Base-by-base conservation (phyloP, 2,888 invertebrate species). In the Diabrotica balteata region DNA sequence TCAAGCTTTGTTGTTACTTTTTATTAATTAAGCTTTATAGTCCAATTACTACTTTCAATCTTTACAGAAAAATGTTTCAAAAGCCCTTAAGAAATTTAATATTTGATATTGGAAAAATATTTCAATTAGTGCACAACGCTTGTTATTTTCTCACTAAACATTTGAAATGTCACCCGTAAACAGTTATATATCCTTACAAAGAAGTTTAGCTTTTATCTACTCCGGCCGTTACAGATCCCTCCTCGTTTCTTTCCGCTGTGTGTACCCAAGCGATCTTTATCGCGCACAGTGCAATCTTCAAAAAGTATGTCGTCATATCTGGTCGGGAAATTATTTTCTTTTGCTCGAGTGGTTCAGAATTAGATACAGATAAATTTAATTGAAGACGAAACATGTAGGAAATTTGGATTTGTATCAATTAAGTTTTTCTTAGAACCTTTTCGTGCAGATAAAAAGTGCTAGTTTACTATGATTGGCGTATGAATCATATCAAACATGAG, bases 211-310 rank as follows among this genome's bases (percentile, higher is more conserved):
- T 54, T 54, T 54, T 54, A 43, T 42, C 44, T 11, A n/a, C n/a
- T n/a, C 7, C 3, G 43, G 11, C 32, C 8, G 42, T n/a, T 54
- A 54, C 43, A 43, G 43, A 42, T 43, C 63, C 46, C 55, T 47
- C 46, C 55, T 11, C 42, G 47, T 32, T 32, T 70, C 64, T 66
- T 74, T 66, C 72, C 74, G 71, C 67, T 70, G 72, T 73, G 71
- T 70, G 73, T 70, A 66, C 68, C 73, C 73, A 73, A 66, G 70
- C 73, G 71, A 71, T 73, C 68, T 69, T 70, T 69, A 74, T 64
- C 63, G 66, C 60, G 45, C 50, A 53, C 44, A 65, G 52, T 54
- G 66, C 66, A 67, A 70, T 67, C 67, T 69, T 59, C 54, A 42
- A 54, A 17, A 53, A 65, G 65, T 63, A 67, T 65, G 49, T 66